A percentile compares a stretch with the other conserved stretches of the same genome.
These are phyloP conservation scores for Muschampia staudingeri DNA, from an alignment of 2,888 invertebrate species.

Conservation along the genomic window DNA sequence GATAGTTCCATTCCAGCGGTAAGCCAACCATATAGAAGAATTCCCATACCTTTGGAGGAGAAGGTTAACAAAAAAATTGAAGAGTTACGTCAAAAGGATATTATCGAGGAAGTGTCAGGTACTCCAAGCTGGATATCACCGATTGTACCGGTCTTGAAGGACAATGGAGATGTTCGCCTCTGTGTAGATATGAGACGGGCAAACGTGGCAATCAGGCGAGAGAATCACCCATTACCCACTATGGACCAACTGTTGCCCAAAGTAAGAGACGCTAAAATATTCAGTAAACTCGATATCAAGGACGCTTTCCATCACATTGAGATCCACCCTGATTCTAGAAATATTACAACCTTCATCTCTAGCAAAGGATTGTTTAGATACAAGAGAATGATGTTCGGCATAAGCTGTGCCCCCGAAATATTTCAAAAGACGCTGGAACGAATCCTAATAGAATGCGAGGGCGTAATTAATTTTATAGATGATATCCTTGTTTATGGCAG, in stretches of 20 bases:
- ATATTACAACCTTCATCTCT: conserved; percentile 78
- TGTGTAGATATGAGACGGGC: conserved; percentile 60
- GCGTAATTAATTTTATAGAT: conserved; percentile 71
- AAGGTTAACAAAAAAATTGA: conserved; percentile 58
- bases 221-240: conserved; percentile 65
- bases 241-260: conserved; percentile 60
- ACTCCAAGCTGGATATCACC: conserved; percentile 54
- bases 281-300: conserved; percentile 71
- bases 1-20: conserved; percentile 41
- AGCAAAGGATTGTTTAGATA: conserved; percentile 74
- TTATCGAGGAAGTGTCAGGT: conserved; percentile 54
- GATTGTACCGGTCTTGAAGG: conserved; percentile 41
- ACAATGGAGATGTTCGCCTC: conserved; percentile 39
- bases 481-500: conserved; percentile 67
- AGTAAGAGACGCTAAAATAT: conserved; percentile 65
- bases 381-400: conserved; percentile 78
- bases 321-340: conserved; percentile 70
- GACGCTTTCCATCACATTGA: conserved; percentile 77
- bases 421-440: conserved; percentile 74
- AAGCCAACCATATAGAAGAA: conserved; percentile 61
- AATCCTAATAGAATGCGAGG: conserved; percentile 72
- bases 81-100: conserved; percentile 50
- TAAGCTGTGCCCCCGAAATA: conserved; percentile 77
- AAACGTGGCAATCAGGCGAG: conserved; percentile 64
- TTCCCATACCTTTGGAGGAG: conserved; percentile 62